These are phyloP conservation scores for Melospiza georgiana DNA, from an alignment of 2,113 vertebrate species.

Conservation along the genomic window DNA sequence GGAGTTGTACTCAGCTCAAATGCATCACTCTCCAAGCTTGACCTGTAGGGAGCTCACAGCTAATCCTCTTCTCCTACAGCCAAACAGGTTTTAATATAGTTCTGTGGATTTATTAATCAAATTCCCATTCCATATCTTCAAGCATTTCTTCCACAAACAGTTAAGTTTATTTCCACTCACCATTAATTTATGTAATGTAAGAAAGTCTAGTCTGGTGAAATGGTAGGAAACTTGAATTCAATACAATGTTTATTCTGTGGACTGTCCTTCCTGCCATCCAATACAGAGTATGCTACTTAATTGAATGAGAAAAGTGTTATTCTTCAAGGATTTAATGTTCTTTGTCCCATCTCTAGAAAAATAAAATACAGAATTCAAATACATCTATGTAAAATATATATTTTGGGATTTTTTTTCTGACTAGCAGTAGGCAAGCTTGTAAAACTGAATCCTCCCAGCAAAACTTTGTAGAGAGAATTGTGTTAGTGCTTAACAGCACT, in stretches of 20 bases:
- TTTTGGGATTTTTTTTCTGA: rapidly evolving
- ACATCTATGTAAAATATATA: not conserved
- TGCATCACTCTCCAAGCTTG: not conserved
- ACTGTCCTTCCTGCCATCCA: not conserved
- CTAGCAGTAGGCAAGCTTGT: not conserved
- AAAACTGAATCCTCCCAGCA: not conserved
- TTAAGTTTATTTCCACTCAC: not conserved
- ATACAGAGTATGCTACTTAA: not conserved
- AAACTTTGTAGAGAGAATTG: not conserved
- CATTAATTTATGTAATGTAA: not conserved
- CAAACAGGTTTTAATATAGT: not conserved
- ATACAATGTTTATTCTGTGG: not conserved
- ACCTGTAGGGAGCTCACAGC: not conserved
- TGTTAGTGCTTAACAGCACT: not conserved
- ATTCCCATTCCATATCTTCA: not conserved
- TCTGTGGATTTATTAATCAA: not conserved
- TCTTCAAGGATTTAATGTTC: not conserved
- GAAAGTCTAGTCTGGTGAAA: not conserved
- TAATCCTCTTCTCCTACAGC: not conserved
- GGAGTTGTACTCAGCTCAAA: not conserved
- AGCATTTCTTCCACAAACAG: not conserved
- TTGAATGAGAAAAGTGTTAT: not conserved
- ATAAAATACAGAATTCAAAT: not conserved
- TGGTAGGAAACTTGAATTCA: not conserved
- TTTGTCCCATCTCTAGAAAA: not conserved